These are phyloP conservation scores for Cerceris rybyensis DNA, from an alignment of 2,888 invertebrate genomes.

Conservation along the genomic window DNA sequence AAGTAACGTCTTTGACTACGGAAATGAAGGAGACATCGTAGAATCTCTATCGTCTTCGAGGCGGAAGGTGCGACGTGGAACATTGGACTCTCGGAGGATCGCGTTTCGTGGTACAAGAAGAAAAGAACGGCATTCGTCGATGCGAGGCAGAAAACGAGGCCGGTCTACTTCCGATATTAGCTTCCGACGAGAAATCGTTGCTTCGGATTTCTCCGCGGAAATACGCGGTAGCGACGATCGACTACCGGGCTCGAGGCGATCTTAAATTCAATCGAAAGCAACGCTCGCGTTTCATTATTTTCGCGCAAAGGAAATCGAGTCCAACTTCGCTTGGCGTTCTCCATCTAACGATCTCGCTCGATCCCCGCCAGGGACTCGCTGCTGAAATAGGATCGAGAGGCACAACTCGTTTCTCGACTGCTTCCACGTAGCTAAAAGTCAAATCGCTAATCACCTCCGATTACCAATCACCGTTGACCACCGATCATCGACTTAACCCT, in stretches of 20 bases:
- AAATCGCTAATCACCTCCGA: no score
- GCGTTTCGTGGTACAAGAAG: constrained; percentile 7
- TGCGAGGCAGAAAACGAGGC: constrained; percentile 14
- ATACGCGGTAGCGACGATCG: constrained; percentile 55
- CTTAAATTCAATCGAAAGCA: background rate
- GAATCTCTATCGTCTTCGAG: no score
- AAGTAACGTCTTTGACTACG: background rate
- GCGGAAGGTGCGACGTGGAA: background rate
- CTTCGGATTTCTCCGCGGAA: constrained; percentile 72
- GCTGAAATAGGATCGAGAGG: no score
- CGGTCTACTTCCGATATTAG: background rate
- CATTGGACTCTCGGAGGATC: constrained; percentile 31
- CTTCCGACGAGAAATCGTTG: constrained; percentile 65
- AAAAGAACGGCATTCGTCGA: background rate
- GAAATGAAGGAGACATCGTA: background rate
- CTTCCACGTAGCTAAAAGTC: no score
- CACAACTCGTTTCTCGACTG: no score
- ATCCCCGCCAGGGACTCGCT: no score
- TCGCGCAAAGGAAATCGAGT: background rate
- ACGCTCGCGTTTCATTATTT: background rate
- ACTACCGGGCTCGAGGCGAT: background rate
- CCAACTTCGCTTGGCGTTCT: background rate
- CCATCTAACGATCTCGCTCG: no score
- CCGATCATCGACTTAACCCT: no score
- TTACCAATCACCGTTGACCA: no score